phyloP scores from a whole-genome alignment of 2,888 invertebrate species.

The Ceraclea dissimilis region DNA sequence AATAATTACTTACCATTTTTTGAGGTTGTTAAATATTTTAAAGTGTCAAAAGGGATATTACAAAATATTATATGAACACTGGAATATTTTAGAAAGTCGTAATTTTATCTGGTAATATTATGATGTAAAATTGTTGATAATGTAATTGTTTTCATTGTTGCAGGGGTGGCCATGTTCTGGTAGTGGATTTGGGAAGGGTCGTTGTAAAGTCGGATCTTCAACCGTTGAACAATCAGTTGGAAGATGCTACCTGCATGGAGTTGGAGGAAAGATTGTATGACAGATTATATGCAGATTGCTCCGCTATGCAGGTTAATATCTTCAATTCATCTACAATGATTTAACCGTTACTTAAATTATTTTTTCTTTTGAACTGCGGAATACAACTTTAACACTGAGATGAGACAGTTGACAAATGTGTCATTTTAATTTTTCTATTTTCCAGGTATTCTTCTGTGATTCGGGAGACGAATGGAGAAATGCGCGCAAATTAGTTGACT shows the following conservation, averaged over 20 bases:
- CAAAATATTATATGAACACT: too few relatives aligned
- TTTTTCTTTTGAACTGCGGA: background rate
- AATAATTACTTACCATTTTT: too few relatives aligned
- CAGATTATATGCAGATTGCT: conserved; percentile 61
- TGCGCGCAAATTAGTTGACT: conserved; percentile 60
- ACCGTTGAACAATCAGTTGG: conserved; percentile 55
- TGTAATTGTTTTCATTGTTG: too few relatives aligned
- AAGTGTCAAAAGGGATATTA: too few relatives aligned
- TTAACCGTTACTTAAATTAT: background rate
- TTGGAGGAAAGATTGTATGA: conserved; percentile 74
- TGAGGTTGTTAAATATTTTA: too few relatives aligned
- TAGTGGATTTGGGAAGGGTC: conserved; percentile 65
- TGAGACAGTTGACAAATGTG: too few relatives aligned
- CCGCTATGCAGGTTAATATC: conserved; percentile 53
- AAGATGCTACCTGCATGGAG: conserved; percentile 76
- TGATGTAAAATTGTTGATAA: too few relatives aligned
- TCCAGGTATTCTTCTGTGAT: conserved; percentile 47
- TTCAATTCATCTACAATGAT: background rate
- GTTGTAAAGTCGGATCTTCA: conserved; percentile 67
- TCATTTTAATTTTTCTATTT: background rate
- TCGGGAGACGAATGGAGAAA: conserved; percentile 69
- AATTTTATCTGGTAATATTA: too few relatives aligned
- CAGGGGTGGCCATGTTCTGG: conserved; percentile 62
- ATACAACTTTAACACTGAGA: background rate
- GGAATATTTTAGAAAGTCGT: too few relatives aligned